Evolutionary conservation across 64 coral and sea anemone genomes (phyloP).

Genomic region (Montipora cactus): DNA sequence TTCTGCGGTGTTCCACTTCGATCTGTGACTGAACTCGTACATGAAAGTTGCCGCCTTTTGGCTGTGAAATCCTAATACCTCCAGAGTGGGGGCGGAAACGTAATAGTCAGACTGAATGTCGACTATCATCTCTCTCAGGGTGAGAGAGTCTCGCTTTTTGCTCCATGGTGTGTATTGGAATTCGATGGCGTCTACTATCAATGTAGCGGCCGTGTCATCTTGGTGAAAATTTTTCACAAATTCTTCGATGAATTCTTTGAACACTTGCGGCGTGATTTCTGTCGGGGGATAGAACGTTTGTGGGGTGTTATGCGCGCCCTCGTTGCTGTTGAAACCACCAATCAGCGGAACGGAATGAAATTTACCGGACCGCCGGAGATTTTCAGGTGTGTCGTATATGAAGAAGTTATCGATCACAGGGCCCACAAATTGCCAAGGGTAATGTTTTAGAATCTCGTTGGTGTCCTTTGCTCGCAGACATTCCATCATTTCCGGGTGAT

Average conservation of each 20-base stretch:
- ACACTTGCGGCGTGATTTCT: conserved; percentile 13
- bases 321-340: conserved; percentile 83
- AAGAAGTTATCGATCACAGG: conserved; percentile 79
- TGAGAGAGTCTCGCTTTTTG: conserved; percentile 25
- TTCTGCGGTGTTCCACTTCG: not conserved
- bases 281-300: not conserved
- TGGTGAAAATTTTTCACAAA: conserved; percentile 22
- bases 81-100: conserved; percentile 75
- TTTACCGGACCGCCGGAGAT: conserved; percentile 55
- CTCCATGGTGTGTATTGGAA: conserved; percentile 84
- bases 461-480: conserved; percentile 72
- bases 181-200: conserved; percentile 69
- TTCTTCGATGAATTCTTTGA: conserved; percentile 29
- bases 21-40: conserved; percentile 79
- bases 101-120: conserved; percentile 74
- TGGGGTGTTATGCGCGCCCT: conserved; percentile 51
- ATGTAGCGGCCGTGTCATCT: not conserved
- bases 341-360: conserved; percentile 68
- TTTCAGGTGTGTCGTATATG: conserved; percentile 73
- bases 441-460: conserved; percentile 40
- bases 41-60: conserved; percentile 62
- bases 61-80: conserved; percentile 66
- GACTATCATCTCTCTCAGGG: conserved; percentile 60
- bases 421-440: conserved; percentile 9
- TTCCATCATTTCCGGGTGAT: conserved; percentile 54